These are phyloP conservation scores for Rutpela maculata DNA, from an alignment of 2,888 invertebrate species.

Conservation along the genomic window DNA sequence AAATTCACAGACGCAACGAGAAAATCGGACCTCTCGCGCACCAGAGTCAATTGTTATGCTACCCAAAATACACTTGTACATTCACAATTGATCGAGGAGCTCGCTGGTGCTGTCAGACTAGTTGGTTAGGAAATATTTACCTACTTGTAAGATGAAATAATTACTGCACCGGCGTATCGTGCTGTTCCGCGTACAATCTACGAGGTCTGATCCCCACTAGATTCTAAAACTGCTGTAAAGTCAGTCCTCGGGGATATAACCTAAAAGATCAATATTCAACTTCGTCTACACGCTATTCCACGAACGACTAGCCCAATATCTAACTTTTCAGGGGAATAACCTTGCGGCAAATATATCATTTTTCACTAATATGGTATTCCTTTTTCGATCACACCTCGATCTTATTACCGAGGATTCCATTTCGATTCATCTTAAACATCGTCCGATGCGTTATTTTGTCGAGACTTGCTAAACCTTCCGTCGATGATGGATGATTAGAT, in stretches of 20 bases:
- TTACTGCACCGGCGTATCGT: slow-evolving; percentile 44
- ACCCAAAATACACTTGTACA: slow-evolving; percentile 63
- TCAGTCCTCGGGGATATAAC: slow-evolving; percentile 70
- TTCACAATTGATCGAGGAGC: slow-evolving; percentile 48
- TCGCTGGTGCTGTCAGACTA: slow-evolving; percentile 37
- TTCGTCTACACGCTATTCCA: slow-evolving; percentile 57
- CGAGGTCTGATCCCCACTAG: slow-evolving; percentile 59
- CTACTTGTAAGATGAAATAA: slow-evolving; percentile 33
- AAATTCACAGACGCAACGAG: slow-evolving; percentile 51
- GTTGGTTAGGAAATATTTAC: slow-evolving; percentile 40
- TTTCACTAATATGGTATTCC: neutral
- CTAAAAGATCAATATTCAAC: slow-evolving; percentile 71
- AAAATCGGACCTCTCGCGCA: slow-evolving; percentile 52
- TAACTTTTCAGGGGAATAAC: slow-evolving; percentile 42
- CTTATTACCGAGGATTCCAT: neutral
- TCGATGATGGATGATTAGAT: too few relatives aligned
- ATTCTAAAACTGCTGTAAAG: slow-evolving; percentile 60
- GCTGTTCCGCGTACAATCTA: slow-evolving; percentile 34
- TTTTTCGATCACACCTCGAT: slow-evolving; percentile 2
- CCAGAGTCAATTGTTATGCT: slow-evolving; percentile 61
- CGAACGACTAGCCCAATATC: slow-evolving; percentile 44
- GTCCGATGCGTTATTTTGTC: neutral
- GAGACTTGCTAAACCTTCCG: neutral
- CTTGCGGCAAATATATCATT: neutral
- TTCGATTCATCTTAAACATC: neutral